Conservation (phyloP, 2,113 vertebrate genomes). For the Etheostoma spectabile region DNA sequence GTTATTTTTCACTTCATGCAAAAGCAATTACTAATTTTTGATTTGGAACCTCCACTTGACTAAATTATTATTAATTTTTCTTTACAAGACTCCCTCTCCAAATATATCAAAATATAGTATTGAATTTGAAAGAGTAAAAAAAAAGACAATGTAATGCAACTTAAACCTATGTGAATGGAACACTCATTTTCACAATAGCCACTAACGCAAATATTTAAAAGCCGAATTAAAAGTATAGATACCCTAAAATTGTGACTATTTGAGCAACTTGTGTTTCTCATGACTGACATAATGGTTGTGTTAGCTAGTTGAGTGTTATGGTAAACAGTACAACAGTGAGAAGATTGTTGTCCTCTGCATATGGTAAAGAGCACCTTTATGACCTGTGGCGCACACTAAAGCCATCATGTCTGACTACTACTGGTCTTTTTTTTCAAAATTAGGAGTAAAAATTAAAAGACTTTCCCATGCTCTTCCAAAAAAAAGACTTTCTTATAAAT, state of each 20-base stretch:
- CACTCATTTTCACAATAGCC: background rate
- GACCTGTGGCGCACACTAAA: background rate
- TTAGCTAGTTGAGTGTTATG: background rate
- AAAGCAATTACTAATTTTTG: background rate
- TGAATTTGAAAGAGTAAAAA: background rate
- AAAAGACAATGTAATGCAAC: background rate
- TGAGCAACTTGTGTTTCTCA: background rate
- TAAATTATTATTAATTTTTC: background rate
- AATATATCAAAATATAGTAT: background rate
- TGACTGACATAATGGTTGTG: background rate
- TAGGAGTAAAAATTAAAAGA: background rate
- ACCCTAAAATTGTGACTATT: background rate
- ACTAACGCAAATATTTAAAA: background rate
- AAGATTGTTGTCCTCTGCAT: background rate
- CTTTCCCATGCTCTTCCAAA: no score
- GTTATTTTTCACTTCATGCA: background rate
- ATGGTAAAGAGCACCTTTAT: background rate
- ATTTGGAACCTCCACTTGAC: background rate
- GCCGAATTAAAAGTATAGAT: background rate
- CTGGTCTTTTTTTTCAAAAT: background rate
- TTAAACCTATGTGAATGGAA: background rate
- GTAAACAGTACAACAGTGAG: background rate
- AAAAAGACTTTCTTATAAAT: background rate
- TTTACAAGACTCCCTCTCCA: background rate
- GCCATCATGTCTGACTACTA: background rate